Conservation (phyloP, 37 sponge, comb jelly and placozoan species). For the Ephydatia muelleri region DNA sequence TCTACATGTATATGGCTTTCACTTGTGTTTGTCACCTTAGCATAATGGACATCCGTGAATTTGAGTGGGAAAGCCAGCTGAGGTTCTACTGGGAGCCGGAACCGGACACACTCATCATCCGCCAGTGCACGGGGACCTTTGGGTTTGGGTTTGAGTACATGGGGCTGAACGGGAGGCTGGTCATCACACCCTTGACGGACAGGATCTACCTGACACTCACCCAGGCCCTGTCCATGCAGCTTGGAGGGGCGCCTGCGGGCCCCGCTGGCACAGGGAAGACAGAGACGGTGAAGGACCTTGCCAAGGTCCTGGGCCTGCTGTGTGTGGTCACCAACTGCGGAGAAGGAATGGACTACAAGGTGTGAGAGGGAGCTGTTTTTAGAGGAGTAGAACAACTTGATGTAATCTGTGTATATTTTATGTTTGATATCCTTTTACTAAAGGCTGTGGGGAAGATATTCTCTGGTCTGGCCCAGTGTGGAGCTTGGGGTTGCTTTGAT, state of each 20-base stretch:
- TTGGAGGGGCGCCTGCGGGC: slow-evolving; percentile 99
- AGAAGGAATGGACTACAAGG: slow-evolving; percentile 99
- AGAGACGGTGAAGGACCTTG: slow-evolving; percentile 97
- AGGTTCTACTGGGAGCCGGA: slow-evolving; percentile 99
- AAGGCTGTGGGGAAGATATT: slow-evolving; percentile 98
- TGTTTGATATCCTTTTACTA: neutral
- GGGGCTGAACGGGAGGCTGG: slow-evolving; percentile 97
- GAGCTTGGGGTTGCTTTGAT: slow-evolving; percentile 99
- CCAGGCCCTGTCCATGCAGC: slow-evolving; percentile 95
- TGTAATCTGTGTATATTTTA: neutral
- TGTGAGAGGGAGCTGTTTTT: neutral
- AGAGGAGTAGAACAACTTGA: neutral
- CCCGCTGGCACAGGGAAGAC: slow-evolving; percentile 99
- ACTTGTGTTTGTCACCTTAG: slow-evolving; percentile 7
- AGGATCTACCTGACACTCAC: slow-evolving; percentile 97
- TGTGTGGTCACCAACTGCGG: slow-evolving; percentile 99
- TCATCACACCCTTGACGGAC: slow-evolving; percentile 97
- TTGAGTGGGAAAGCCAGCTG: slow-evolving; percentile 99
- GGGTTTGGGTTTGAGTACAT: slow-evolving; percentile 99
- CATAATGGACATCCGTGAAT: slow-evolving; percentile 98
- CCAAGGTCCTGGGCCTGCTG: slow-evolving; percentile 97
- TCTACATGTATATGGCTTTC: neutral
- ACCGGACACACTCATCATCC: slow-evolving; percentile 79
- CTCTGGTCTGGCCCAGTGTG: slow-evolving; percentile 99
- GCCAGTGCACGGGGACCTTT: slow-evolving; percentile 96